Evolutionary conservation across 2,113 vertebrate genomes (phyloP).

Genomic region (Seriola aureovittata): DNA sequence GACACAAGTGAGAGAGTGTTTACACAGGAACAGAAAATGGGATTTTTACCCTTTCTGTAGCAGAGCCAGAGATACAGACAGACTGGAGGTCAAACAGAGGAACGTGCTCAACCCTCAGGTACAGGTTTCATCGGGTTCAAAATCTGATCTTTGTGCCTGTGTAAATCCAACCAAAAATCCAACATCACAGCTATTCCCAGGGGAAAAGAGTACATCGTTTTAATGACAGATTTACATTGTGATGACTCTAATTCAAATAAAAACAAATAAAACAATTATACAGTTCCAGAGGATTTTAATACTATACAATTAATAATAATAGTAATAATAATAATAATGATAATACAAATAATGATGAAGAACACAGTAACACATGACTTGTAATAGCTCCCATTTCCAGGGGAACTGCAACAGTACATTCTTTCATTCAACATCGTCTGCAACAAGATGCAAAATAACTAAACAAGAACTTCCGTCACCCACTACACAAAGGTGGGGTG

Average conservation of each 20-base stretch:
- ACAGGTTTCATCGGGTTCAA: background rate
- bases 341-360: conserved; percentile 36
- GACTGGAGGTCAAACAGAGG: conserved; percentile 2
- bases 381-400: conserved; percentile 28
- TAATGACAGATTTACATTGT: conserved; percentile 40
- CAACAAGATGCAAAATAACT: conserved; percentile 18
- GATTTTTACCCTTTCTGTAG: conserved; percentile 5
- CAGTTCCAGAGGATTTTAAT: conserved; percentile 45
- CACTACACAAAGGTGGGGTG: background rate
- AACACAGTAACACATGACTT: conserved; percentile 33
- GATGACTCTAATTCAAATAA: conserved; percentile 35
- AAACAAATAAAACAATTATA: conserved; percentile 39
- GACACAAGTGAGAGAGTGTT: conserved; percentile 27
- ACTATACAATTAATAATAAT: conserved; percentile 40
- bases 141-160: conserved; percentile 23
- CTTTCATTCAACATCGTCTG: conserved; percentile 7
- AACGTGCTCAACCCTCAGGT: background rate
- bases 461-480: background rate
- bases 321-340: conserved; percentile 35
- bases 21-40: conserved; percentile 33
- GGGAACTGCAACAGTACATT: conserved; percentile 22
- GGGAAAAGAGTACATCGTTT: conserved; percentile 21
- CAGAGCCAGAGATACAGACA: conserved; percentile 10
- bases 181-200: conserved; percentile 35
- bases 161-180: conserved; percentile 23